Evolutionary conservation across 2,113 vertebrate species (phyloP).

Genomic region (Carollia perspicillata): DNA sequence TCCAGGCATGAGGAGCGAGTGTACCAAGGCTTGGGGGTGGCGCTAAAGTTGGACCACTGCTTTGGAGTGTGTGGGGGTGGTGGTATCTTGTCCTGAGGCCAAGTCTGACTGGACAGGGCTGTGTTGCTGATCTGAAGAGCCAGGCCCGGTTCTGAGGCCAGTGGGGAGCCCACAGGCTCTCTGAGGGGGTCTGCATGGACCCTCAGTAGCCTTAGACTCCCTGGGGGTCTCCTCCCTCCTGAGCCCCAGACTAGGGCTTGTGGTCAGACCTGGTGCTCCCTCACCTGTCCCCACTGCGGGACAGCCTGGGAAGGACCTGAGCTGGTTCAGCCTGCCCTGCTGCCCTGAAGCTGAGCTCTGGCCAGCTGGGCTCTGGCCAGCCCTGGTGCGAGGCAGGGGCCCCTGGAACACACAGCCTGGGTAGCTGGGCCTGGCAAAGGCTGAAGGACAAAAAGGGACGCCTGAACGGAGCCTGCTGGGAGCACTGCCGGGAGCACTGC

Average conservation of each 20-base stretch:
- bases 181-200: neutral
- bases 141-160: neutral
- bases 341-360: neutral
- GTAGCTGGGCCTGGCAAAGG: neutral
- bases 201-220: neutral
- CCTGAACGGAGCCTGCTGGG: neutral
- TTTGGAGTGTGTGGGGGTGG: fast-evolving
- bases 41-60: neutral
- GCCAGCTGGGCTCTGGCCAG: neutral
- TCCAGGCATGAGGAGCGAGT: neutral
- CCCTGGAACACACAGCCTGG: neutral
- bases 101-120: neutral
- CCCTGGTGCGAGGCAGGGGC: neutral
- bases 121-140: neutral
- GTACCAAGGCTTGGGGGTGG: neutral
- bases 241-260: neutral
- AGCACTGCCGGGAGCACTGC: neutral
- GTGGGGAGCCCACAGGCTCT: neutral
- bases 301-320: neutral
- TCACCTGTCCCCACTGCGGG: neutral
- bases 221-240: neutral
- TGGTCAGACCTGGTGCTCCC: neutral
- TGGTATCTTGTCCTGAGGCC: neutral
- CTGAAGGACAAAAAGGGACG: neutral
- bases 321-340: neutral